These are phyloP conservation scores for Nothura maculosa DNA, from an alignment of 2,797 vertebrate species.

Conservation along the genomic window DNA sequence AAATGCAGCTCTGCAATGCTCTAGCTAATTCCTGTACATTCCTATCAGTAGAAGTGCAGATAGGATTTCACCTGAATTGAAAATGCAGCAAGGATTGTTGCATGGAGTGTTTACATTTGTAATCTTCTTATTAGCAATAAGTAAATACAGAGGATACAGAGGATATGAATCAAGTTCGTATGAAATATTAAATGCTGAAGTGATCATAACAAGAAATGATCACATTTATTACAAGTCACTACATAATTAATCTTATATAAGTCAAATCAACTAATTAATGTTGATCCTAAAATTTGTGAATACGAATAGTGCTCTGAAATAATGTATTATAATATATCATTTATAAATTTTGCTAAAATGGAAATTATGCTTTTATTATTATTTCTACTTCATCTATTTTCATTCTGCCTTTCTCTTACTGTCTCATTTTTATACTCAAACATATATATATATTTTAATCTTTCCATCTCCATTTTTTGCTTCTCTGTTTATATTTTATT, in stretches of 20 bases:
- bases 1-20: not conserved
- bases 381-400: not conserved
- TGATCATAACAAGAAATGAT: not conserved
- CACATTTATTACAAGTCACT: accelerated
- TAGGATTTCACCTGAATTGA: not conserved
- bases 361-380: not conserved
- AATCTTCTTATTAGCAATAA: not conserved
- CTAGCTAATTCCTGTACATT: accelerated
- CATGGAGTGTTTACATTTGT: not conserved
- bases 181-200: not conserved
- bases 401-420: not conserved
- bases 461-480: not conserved
- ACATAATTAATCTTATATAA: not conserved
- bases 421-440: not conserved
- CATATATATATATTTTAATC: not conserved
- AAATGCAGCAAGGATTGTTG: not conserved
- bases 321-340: not conserved
- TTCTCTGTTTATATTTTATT: not conserved
- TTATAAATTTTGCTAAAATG: not conserved
- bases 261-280: not conserved
- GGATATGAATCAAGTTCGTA: not conserved
- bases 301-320: not conserved
- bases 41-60: accelerated
- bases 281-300: not conserved
- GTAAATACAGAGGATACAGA: not conserved